Base-by-base conservation (phyloP, 2,113 vertebrate species). In the Elaphurus davidianus region DNA sequence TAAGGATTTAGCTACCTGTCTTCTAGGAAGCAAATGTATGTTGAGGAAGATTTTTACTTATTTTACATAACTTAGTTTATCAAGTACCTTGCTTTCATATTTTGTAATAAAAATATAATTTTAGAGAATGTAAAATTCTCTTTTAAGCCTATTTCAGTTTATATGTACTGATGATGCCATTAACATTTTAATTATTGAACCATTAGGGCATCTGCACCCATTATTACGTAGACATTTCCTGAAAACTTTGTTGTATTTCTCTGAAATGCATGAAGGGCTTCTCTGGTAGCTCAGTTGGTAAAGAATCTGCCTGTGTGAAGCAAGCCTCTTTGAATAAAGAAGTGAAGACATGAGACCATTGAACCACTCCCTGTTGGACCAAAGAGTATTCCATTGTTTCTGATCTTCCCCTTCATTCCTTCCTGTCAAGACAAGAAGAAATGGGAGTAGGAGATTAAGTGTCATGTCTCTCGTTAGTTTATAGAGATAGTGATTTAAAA, bases 71-170 rank as follows among this genome's bases (percentile, higher is more conserved):
- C 36, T 94, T 81, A 91, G 40, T 54, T 96, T 94, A 79, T 91
- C 40, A 55, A 62, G 6, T 91, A 88, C 90, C 19, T 59, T 91
- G 40, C 33, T 78, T 96, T 97, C 40, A 64, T 60, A 74, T 78
- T n/a, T 96, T 91, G 28, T 94, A 89, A 89, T 95, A 74, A 93
- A 93, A 94, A 74, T 71, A 9, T 52, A 87, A 33, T 79, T 96
- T 96, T 93, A 43, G 71, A 40, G 87, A 16, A 17, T 64, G 0
- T 64, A 91, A 71, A 94, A 23, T 52, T 81, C 36, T 92, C 27
- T 57, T 86, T 96, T 96, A 47, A 86, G 33, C n/a, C 67, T n/a
- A 36, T 67, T 40, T 83, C 36, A 85, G 45, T 87, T 89, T 92
- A 60, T 96, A 82, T 90, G 14, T 79, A 71, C 13, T 91, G 52